phyloP scores from a whole-genome alignment of 2,797 vertebrate species.

The Numenius phaeopus region DNA sequence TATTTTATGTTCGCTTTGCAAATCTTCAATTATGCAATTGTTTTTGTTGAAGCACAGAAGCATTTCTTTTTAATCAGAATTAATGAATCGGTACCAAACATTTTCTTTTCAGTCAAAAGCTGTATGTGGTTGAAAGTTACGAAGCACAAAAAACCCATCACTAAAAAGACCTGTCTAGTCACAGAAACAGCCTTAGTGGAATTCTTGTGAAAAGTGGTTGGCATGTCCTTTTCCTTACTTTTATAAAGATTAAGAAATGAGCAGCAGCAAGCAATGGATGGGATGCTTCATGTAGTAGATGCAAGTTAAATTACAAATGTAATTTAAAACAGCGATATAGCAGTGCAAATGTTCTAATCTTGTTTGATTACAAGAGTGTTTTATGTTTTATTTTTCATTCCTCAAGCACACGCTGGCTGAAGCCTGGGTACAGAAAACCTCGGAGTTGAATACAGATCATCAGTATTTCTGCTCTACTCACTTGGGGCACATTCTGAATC shows the following conservation, averaged over 20 bases:
- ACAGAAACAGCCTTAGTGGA: neutral
- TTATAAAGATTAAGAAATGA: neutral
- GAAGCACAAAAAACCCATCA: neutral
- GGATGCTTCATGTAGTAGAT: neutral
- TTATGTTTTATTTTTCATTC: neutral
- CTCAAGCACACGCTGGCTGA: constrained; percentile 92
- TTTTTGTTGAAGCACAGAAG: neutral
- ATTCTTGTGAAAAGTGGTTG: neutral
- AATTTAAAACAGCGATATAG: neutral
- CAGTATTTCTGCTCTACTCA: constrained; percentile 97
- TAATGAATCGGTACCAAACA: neutral
- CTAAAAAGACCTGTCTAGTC: fast-evolving
- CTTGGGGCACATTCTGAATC: constrained; percentile 95
- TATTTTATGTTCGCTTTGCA: neutral
- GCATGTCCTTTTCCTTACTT: neutral
- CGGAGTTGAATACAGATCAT: constrained; percentile 91
- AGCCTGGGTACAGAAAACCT: constrained; percentile 97
- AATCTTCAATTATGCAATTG: neutral
- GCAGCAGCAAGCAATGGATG: neutral
- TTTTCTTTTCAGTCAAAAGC: neutral
- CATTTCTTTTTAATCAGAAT: neutral
- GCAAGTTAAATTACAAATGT: neutral
- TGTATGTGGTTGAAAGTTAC: neutral
- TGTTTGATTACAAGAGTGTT: neutral
- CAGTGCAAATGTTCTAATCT: neutral